Evolutionary conservation across 2,113 vertebrate species (phyloP), one percentile per base, ranked within the genome.

Genomic region (Bagarius yarrelli): DNA sequence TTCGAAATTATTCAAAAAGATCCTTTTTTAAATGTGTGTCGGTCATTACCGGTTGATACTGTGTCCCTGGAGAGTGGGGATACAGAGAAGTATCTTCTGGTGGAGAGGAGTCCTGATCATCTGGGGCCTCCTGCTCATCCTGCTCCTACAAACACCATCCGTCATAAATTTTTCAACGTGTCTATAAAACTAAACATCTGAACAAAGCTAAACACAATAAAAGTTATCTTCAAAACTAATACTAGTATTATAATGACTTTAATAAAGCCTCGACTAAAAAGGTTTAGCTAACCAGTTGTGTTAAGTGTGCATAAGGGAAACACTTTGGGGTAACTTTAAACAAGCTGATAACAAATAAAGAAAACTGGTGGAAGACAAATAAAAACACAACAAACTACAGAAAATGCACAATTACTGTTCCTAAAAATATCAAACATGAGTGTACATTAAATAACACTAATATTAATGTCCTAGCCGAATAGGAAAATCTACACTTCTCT

Each of bases 81-180:
- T 98, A 99, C 77, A 98, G 91, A 52, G 96, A 96, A 11, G 96
- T 97, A 93, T 99, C 98, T 92, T 99, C 98, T 67, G 97, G 97
- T 78, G 97, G 97, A 88, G 97, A 97, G 23, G 97, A 95, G 81
- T 99, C 97, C 89, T 98, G 97, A 90, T 99, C 97, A 86, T 98
- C 97, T 44, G 96, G 95, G 81, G 95, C 96, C 91, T 99, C 97
- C 91, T 97, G 97, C 91, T 98, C 97, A 88, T 99, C 97, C 56
- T 95, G 96, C 91, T 99, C 97, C 98, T 99, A 86, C 89, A 83
- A 91, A 64, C 4, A 81, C 30, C 19, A 81, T 25, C 8, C 30
- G 19, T 71, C 53, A 60, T 59, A 36, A 47, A 67, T 5, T 14
- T 6, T n/a, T 32, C 21, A 69, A 14, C 23, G 32, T 27, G 18